A percentile compares a stretch with the other conserved stretches of the same genome.
phyloP scores from a whole-genome alignment of 2,113 vertebrate species.

The Callipepla squamata region DNA sequence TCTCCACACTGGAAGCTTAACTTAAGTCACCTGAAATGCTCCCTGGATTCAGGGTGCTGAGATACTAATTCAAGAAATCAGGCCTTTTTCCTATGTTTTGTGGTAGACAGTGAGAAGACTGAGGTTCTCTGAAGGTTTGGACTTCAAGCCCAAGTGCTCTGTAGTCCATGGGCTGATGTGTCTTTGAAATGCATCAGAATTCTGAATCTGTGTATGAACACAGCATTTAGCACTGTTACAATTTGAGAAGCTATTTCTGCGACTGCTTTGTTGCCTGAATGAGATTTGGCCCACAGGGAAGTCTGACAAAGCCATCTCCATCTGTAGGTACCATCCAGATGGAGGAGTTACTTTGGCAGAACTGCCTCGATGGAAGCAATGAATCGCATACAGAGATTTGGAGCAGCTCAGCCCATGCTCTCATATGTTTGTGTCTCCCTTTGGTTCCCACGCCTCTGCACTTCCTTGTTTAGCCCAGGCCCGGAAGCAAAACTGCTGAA shows the following conservation, averaged over 20 bases:
- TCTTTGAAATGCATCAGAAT: neutral
- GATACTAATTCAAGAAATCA: neutral
- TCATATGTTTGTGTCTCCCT: constrained; percentile 56
- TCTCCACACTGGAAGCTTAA: neutral
- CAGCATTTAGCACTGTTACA: neutral
- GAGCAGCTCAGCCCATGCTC: neutral
- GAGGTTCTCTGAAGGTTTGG: neutral
- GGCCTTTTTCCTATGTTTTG: neutral
- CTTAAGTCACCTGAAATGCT: neutral
- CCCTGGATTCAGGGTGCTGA: neutral
- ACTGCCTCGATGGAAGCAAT: neutral
- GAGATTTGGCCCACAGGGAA: neutral
- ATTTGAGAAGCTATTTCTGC: neutral
- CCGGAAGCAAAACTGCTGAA: constrained; percentile 70
- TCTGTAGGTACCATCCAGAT: neutral
- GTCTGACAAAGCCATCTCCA: neutral
- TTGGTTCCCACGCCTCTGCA: constrained; percentile 69
- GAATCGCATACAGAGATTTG: neutral
- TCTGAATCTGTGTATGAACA: neutral
- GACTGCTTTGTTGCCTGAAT: neutral
- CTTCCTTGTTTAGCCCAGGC: constrained; percentile 71
- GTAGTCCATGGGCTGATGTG: neutral
- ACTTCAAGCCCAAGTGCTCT: neutral
- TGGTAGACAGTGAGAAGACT: neutral
- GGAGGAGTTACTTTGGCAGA: constrained; percentile 1